Evolutionary conservation across 1,140 invertebrate species (phyloP), one percentile per base, ranked within the genome.

Genomic region (Papilio helenus): DNA sequence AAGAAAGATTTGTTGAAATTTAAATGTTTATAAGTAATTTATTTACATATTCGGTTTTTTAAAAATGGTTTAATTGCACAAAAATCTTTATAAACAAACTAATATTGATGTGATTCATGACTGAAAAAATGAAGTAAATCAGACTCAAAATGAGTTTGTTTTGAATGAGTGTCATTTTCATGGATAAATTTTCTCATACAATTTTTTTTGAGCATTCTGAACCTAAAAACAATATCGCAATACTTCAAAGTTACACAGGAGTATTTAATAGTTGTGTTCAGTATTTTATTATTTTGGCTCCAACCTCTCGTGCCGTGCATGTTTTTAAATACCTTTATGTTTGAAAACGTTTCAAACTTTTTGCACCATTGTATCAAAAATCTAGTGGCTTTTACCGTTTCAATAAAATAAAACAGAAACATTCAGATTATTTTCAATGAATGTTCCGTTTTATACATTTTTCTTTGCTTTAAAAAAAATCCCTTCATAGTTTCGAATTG

Each of bases 291-390:
- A 65, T 68, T 68, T 68, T 5, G 26, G 26, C 14, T 3, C 3
- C 9, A 68, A 29, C 61, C 1, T 68, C 29, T 26, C 61, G 61
- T 29, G 61, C 61, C 26, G 29, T 16, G 26, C 26, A 16, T 34
- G 26, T 68, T 29, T 68, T 34, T 68, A 68, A 68, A 68, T 68
- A 68, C 26, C 26, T 68, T 29, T 14, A 68, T 68, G 26, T 68
- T 68, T 68, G 61, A 68, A 68, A 68, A 68, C 61, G 23, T 18
- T 68, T 68, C 61, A 68, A 68, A 68, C 61, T 68, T 68, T 68
- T 68, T 29, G 61, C 58, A 61, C 58, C 23, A 61, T 61, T 61
- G 58, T 61, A 61, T 61, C 58, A 61, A 61, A 61, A 23, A 61
- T 61, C 58, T 26, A 61, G 23, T 26, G 58, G 58, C 58, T 26